Evolutionary conservation across 2,888 invertebrate genomes (phyloP), one percentile per base, ranked within the genome.

Genomic region (Melitaea athalia): DNA sequence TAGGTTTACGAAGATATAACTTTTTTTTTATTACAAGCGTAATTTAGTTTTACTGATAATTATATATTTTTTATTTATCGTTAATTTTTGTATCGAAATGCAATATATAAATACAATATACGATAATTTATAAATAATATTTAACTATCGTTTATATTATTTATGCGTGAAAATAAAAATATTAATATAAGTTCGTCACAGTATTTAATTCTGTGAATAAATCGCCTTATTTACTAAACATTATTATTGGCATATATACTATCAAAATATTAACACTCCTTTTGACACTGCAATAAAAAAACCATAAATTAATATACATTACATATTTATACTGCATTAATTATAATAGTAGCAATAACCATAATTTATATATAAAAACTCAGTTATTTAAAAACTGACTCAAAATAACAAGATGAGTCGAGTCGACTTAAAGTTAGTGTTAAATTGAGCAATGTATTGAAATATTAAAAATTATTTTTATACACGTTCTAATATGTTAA

Each of bases 1-100:
- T 64, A 69, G 67, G 71, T 62, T 38, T 69, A 71, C 17, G 15
- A 38, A 47, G 55, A 49, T 67, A 49, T 52, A 59, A 63, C 24
- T 42, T 57, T 67, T 50, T 66, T 71, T 59, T n/a, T n/a, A n/a
- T n/a, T 59, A 64, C 63, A 63, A 15, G 38, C 15, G 33, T 31
- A 42, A 59, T 49, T 53, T 67, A 67, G 62, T 67, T 60, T 42
- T 66, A 50, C 24, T n/a, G 38, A 4, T 38, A 38, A 24, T n/a
- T 38, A 38, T 38, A 38, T 38, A 38, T 15, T 15, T 38, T 38
- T 33, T 57, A 57, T 38, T 57, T 57, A 57, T 57, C 38, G 15
- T 57, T 57, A 17, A 57, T 15, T 57, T 53, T 53, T 53, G 31
- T 53, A 53, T 53, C 14, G 53, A 31, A 53, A 33, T 33, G 12